A percentile compares a stretch with the other conserved stretches of the same genome.
Conservation (phyloP, 2,888 invertebrate species). For the Achlya flavicornis region DNA sequence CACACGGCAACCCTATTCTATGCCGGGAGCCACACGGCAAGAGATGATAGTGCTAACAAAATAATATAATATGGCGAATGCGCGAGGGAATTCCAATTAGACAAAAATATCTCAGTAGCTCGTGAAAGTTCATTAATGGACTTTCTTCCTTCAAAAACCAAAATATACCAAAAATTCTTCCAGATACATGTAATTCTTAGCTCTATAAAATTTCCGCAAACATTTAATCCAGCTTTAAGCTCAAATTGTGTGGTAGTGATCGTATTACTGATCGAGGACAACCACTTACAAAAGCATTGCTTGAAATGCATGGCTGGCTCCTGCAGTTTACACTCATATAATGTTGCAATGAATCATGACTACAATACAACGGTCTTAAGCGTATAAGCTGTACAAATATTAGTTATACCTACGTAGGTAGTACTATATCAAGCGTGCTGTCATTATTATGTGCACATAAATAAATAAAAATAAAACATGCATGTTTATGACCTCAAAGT, state of each 20-base stretch:
- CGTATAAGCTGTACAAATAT: neutral
- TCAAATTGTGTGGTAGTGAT: neutral
- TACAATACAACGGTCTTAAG: neutral
- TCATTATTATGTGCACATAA: neutral
- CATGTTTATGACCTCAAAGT: neutral
- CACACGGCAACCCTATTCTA: too few relatives aligned
- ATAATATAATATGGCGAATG: too few relatives aligned
- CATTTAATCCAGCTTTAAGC: neutral
- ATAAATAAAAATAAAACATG: neutral
- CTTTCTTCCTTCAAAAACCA: too few relatives aligned
- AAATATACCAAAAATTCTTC: too few relatives aligned
- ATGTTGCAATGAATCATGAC: slow-evolving; percentile 8
- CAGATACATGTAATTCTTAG: neutral
- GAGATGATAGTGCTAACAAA: too few relatives aligned
- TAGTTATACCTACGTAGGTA: neutral
- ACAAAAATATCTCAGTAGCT: too few relatives aligned
- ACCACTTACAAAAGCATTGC: neutral
- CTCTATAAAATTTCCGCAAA: neutral
- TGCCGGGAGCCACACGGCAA: too few relatives aligned
- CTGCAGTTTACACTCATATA: slow-evolving; percentile 3
- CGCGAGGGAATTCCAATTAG: too few relatives aligned
- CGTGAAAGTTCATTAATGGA: too few relatives aligned
- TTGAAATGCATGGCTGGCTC: neutral
- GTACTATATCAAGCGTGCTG: neutral
- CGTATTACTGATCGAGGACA: neutral